Percentiles rank a stretch among this genome's conserved stretches.
Evolutionary conservation across 2,888 invertebrate genomes (phyloP).

Genomic region (Drosophila quinaria): DNA sequence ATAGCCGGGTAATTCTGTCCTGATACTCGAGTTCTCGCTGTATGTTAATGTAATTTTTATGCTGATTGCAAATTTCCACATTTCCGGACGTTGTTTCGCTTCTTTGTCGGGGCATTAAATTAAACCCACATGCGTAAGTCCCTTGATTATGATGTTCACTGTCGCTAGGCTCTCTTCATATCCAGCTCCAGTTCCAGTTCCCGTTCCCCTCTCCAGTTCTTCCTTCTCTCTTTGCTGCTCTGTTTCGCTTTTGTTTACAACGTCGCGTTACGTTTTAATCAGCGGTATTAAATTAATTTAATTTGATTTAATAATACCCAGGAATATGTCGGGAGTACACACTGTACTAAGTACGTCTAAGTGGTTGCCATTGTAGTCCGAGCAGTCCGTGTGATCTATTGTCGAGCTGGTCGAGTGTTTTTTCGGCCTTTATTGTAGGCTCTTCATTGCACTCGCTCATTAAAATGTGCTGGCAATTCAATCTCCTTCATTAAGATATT

Average conservation of each 20-base stretch:
- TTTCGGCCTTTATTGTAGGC: slow-evolving; percentile 21
- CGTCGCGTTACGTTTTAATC: slow-evolving; percentile 66
- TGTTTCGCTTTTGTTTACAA: slow-evolving; percentile 56
- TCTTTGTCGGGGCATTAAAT: slow-evolving; percentile 57
- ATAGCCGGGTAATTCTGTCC: background rate
- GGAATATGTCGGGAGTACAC: slow-evolving; percentile 5
- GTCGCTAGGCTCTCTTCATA: slow-evolving; percentile 47
- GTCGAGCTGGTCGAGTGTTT: slow-evolving; percentile 54
- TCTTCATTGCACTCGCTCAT: slow-evolving; percentile 53
- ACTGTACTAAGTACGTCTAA: slow-evolving; percentile 72
- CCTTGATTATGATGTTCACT: slow-evolving; percentile 64
- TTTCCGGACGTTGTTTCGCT: slow-evolving; percentile 65
- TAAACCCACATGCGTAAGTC: slow-evolving; percentile 22
- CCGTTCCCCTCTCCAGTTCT: background rate
- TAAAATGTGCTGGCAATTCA: slow-evolving; percentile 51
- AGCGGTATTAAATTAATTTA: slow-evolving; percentile 80
- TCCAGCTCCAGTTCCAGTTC: background rate
- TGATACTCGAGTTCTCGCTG: slow-evolving; percentile 24
- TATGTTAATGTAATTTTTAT: slow-evolving; percentile 80
- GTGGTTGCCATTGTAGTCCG: slow-evolving; percentile 59
- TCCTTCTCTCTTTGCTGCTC: background rate
- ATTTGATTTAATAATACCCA: slow-evolving; percentile 75
- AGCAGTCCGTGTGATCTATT: slow-evolving; percentile 62
- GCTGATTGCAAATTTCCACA: slow-evolving; percentile 80
- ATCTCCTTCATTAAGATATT: slow-evolving; percentile 53